Conservation (phyloP, 2,113 vertebrate species). For the Hippocampus comes region DNA sequence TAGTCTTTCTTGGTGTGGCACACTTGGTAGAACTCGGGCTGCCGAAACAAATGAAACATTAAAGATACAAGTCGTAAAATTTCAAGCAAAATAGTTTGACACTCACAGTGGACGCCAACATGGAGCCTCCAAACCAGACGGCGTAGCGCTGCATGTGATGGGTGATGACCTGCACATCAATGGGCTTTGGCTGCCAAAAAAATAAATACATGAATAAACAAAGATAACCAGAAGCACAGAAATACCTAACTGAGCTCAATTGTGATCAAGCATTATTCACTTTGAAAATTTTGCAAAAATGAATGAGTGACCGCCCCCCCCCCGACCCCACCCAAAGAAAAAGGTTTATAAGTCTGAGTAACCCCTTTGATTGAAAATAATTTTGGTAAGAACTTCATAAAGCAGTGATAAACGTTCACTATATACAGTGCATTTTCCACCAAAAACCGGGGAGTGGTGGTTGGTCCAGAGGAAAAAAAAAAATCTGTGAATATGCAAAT, state of each 20-base stretch:
- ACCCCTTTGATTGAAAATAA: no score
- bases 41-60: constrained; percentile 17
- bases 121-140: constrained; percentile 95
- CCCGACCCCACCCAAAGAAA: neutral
- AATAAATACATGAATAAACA: neutral
- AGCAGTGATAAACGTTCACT: no score
- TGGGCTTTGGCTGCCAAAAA: constrained; percentile 83
- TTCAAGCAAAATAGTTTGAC: neutral
- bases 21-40: constrained; percentile 98
- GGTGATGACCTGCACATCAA: constrained; percentile 91
- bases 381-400: no score
- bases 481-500: no score
- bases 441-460: no score
- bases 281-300: neutral
- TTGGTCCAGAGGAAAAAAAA: no score
- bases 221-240: neutral
- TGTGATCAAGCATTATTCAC: neutral
- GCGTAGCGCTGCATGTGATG: constrained; percentile 96
- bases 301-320: neutral
- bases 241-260: neutral
- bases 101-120: constrained; percentile 87
- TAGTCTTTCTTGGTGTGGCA: constrained; percentile 99
- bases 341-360: neutral
- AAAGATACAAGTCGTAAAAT: neutral
- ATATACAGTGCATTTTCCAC: no score